Evolutionary conservation across 2,113 vertebrate genomes (phyloP), one percentile per base, ranked within the genome.

Genomic region (Harpagus bidentatus): DNA sequence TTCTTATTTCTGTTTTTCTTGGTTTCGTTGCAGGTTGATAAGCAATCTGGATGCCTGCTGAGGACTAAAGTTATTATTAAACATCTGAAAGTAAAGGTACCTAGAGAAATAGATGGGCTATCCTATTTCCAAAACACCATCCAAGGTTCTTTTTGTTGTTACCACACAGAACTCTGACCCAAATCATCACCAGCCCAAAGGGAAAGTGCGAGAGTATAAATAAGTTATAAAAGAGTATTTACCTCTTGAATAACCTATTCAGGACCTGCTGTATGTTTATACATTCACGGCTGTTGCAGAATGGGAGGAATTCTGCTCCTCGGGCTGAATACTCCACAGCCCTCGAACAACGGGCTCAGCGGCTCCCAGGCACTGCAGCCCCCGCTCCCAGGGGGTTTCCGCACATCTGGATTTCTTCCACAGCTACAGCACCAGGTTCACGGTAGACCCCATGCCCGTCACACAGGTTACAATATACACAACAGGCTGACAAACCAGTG

Each of bases 1-100:
- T 93, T 93, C 85, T 90, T 90, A 62, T 90, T 96, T 88, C 63
- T 96, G 21, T 90, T 95, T 95, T 96, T 92, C 95, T 95, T 95
- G 74, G 92, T 80, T 91, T 95, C 0, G 2, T 83, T 88, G 92
- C 58, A 93, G 55, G 82, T 90, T 92, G 95, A 97, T 97, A 97
- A 96, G 93, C 71, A 93, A 59, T 92, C 66, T 90, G 90, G 92
- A 90, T 36, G 77, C 82, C 90, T 93, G 52, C 79, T 94, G 93
- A 92, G 80, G 71, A 81, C 62, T 83, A 3, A 48, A 70, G 66
- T 73, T 91, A 62, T 88, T 92, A 88, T 74, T 70, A 93, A 95
- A 74, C 84, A 83, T 86, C 59, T 93, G 59, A 95, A 88, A 88
- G 79, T 22, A 81, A 78, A 81, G 16, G 59, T 70, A 88, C 17